A percentile compares a stretch with the other conserved stretches of the same genome.
These are phyloP conservation scores for Epirrhoe alternata DNA, from an alignment of 2,888 invertebrate genomes.

Conservation along the genomic window DNA sequence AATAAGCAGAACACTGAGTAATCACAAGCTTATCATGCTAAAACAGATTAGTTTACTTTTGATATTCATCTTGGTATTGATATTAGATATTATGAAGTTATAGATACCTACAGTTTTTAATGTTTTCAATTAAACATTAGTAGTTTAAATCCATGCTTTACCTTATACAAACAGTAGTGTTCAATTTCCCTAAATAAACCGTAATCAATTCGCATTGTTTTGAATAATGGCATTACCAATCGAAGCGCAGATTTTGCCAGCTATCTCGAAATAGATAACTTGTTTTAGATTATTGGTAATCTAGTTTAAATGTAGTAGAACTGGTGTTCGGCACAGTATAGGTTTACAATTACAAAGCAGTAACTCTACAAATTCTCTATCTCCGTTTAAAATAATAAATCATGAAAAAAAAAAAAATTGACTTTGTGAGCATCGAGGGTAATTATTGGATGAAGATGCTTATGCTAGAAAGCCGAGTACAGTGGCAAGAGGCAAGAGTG, in stretches of 20 bases:
- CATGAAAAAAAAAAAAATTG: background rate
- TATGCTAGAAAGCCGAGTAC: too few species aligned
- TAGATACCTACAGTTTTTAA: background rate
- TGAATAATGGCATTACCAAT: slow-evolving; percentile 34
- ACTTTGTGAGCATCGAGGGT: too few species aligned
- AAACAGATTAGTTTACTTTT: too few species aligned
- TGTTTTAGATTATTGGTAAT: slow-evolving; percentile 64
- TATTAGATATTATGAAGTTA: too few species aligned
- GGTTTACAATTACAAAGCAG: background rate
- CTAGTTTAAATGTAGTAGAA: slow-evolving; percentile 51
- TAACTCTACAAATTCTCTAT: background rate
- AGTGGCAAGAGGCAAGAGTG: too few species aligned
- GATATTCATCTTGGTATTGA: too few species aligned
- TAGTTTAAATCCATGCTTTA: slow-evolving; percentile 3
- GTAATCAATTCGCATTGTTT: slow-evolving; percentile 33
- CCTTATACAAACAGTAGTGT: slow-evolving; percentile 26
- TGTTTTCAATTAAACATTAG: slow-evolving; percentile 9
- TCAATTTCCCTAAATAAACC: slow-evolving; percentile 32
- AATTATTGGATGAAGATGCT: too few species aligned
- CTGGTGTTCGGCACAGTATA: slow-evolving; percentile 42
- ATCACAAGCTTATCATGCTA: too few species aligned
- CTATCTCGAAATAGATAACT: slow-evolving; percentile 49
- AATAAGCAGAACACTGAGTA: too few species aligned
- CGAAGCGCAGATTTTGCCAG: slow-evolving; percentile 31
- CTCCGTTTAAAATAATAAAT: background rate